phyloP scores from a whole-genome alignment of 2,888 invertebrate species.

The Brassicogethes aeneus region DNA sequence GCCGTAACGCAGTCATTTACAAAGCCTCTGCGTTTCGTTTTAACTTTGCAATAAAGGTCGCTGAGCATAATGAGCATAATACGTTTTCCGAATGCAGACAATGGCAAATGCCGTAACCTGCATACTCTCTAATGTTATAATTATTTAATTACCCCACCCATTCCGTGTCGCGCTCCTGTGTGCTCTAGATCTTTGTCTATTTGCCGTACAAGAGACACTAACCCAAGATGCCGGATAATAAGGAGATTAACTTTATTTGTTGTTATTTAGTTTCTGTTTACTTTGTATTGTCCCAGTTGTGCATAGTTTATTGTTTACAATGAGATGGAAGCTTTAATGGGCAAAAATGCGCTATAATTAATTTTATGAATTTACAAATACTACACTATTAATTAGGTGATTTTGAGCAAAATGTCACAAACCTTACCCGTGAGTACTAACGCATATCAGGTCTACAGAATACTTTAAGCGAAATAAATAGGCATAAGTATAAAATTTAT shows the following conservation, averaged over 20 bases:
- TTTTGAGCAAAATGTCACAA: no score
- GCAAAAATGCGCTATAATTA: no score
- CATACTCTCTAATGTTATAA: constrained; percentile 17
- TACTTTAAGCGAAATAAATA: no score
- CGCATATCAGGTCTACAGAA: no score
- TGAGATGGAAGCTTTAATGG: background rate
- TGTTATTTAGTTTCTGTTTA: background rate
- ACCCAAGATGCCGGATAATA: background rate
- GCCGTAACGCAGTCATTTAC: background rate
- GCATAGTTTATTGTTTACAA: background rate
- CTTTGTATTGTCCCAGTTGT: background rate
- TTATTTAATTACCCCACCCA: constrained; percentile 28
- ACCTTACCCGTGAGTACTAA: no score
- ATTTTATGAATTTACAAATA: no score
- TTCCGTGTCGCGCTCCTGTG: constrained; percentile 21
- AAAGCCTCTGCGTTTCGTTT: background rate
- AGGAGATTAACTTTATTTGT: background rate
- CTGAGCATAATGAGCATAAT: background rate
- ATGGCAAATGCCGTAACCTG: background rate
- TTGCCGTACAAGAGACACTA: background rate
- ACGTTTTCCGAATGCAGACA: background rate
- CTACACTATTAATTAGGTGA: no score
- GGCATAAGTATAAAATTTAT: no score
- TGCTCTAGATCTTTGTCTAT: constrained; percentile 6
- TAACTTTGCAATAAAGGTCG: background rate